These are phyloP conservation scores for Xylophagus ater DNA, from an alignment of 2,888 invertebrate species.

Conservation along the genomic window DNA sequence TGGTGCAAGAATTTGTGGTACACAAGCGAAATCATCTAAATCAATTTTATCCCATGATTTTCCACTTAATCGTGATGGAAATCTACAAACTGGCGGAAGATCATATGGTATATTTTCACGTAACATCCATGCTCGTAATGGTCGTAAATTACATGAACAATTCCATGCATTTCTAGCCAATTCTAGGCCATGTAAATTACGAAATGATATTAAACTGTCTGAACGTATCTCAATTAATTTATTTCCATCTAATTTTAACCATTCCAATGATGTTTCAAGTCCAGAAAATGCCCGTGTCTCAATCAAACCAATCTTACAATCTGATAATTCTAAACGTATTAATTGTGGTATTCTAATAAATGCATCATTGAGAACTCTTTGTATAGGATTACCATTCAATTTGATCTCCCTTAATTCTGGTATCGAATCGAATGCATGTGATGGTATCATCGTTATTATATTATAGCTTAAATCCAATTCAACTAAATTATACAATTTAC, in stretches of 20 bases:
- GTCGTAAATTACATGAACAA: constrained; percentile 64
- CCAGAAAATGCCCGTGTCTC: constrained; percentile 62
- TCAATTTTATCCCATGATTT: constrained; percentile 66
- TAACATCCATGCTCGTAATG: constrained; percentile 69
- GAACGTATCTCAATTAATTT: constrained; percentile 54
- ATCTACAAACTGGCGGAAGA: constrained; percentile 56
- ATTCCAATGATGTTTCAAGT: constrained; percentile 59
- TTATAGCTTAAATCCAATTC: constrained; percentile 73
- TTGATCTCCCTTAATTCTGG: constrained; percentile 63
- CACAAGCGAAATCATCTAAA: constrained; percentile 69
- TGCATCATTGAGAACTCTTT: constrained; percentile 56
- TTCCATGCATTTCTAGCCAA: constrained; percentile 74
- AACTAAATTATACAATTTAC: constrained; percentile 66
- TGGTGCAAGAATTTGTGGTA: constrained; percentile 54
- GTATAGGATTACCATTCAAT: constrained; percentile 64
- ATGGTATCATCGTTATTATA: constrained; percentile 53
- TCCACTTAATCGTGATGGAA: constrained; percentile 51
- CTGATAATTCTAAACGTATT: constrained; percentile 59
- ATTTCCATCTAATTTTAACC: constrained; percentile 68
- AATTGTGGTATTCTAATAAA: constrained; percentile 55
- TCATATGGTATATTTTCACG: constrained; percentile 63
- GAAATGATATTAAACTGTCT: constrained; percentile 53
- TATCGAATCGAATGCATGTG: constrained; percentile 59
- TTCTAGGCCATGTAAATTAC: constrained; percentile 61
- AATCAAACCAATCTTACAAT: constrained; percentile 57